Base-by-base conservation (phyloP, 1,140 invertebrate species). In the Ridgeia piscesae region DNA sequence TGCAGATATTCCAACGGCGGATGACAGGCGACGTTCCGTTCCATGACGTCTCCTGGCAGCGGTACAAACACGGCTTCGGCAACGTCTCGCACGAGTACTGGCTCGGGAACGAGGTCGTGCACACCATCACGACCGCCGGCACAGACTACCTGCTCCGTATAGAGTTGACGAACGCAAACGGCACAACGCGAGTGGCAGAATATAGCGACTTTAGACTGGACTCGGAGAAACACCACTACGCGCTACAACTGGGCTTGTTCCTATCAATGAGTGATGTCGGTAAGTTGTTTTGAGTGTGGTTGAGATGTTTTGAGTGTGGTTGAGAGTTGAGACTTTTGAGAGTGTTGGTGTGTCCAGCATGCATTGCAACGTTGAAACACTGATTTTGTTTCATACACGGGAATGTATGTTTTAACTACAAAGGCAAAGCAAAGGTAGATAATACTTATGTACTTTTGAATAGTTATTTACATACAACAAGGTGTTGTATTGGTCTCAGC, bases 61-160 rank as follows among this genome's bases (percentile, higher is more conserved):
- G 93, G 33, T 93, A 93, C 90, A 92, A 92, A 35, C 88, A 93
- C 91, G 93, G 93, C 35, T 93, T 93, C 91, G 93, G 93, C 89
- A 88, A 93, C 34, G 33, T 35, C 14, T n/a, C 34, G 21, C 88
- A 88, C 27, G 92, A 92, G 89, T 92, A 35, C 88, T 92, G 92
- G 92, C 88, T 92, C 8, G 92, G 92, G 92, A 93, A 77, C 17
- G 58, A 77, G 27, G 27, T 77, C 17, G 58, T 77, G 17, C 58
- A 77, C 58, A 17, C 27, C 17, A 77, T 21, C 58, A 77, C 58
- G 17, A 14, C 58, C 58, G 58, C 58, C 58, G 58, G 58, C 58
- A 77, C 58, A 0, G 58, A 77, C 17, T 77, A 77, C 58, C 4
- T 77, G 27, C 58, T 77, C 17, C 58, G 58, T 77, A 31, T 77